phyloP scores from a whole-genome alignment of 2,113 vertebrate genomes.

The Cololabis saira region DNA sequence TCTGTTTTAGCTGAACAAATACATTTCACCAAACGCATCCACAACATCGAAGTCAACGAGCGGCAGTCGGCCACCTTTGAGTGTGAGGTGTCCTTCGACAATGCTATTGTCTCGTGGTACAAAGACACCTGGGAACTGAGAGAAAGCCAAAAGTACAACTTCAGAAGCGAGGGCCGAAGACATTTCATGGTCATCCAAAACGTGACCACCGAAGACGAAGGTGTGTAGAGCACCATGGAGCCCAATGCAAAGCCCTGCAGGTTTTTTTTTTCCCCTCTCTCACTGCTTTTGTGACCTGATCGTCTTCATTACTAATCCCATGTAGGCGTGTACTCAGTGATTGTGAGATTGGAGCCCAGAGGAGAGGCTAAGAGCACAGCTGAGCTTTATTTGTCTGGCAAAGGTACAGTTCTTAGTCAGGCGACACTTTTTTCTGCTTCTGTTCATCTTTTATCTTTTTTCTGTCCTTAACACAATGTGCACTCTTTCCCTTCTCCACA shows the following conservation, averaged over 20 bases:
- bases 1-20: constrained; percentile 94
- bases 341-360: constrained; percentile 95
- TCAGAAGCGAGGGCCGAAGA: constrained; percentile 92
- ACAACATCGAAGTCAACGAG: constrained; percentile 97
- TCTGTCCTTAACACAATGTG: constrained; percentile 53
- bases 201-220: constrained; percentile 96
- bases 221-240: constrained; percentile 79
- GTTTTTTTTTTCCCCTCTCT: constrained; percentile 20
- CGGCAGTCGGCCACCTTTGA: constrained; percentile 96
- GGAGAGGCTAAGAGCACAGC: constrained; percentile 98
- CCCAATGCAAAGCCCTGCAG: constrained; percentile 8
- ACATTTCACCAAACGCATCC: constrained; percentile 98
- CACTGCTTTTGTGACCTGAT: constrained; percentile 58
- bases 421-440: constrained; percentile 40
- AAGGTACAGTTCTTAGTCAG: constrained; percentile 84
- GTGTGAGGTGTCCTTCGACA: constrained; percentile 98
- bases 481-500: constrained; percentile 79
- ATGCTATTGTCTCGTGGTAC: constrained; percentile 97
- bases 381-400: constrained; percentile 95
- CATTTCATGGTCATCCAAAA: constrained; percentile 99
- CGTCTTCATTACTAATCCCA: constrained; percentile 72
- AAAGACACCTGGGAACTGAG: constrained; percentile 93
- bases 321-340: constrained; percentile 97
- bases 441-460: constrained; percentile 13
- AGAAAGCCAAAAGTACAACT: constrained; percentile 97